Evolutionary conservation across 2,797 vertebrate genomes (phyloP).

Genomic region (Siniperca scherzeri): DNA sequence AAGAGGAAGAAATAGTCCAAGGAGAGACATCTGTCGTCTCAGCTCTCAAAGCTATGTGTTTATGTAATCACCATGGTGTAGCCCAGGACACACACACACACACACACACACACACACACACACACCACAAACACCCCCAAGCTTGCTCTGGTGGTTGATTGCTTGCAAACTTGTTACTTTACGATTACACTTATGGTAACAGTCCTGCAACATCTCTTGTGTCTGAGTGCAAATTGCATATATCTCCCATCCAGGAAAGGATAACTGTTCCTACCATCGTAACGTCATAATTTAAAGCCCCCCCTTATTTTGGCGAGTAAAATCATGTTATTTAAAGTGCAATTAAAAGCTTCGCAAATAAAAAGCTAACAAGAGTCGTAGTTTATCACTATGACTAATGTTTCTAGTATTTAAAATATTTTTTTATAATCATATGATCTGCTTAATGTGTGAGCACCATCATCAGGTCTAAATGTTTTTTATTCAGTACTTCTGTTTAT

Average conservation of each 20-base stretch:
- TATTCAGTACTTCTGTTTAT: too few species aligned
- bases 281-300: too few species aligned
- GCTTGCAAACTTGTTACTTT: slow-evolving; percentile 24
- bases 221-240: slow-evolving; percentile 9
- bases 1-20: slow-evolving; percentile 80
- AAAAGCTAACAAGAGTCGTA: too few species aligned
- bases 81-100: slow-evolving; percentile 13
- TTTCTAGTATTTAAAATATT: too few species aligned
- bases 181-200: slow-evolving; percentile 12
- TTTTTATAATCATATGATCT: too few species aligned
- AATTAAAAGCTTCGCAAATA: too few species aligned
- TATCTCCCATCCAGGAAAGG: background rate
- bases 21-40: slow-evolving; percentile 80
- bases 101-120: slow-evolving; percentile 11
- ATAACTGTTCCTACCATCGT: background rate
- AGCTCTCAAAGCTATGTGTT: slow-evolving; percentile 72
- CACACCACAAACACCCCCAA: background rate
- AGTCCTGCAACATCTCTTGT: background rate
- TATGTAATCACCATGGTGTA: slow-evolving; percentile 78
- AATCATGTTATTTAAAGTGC: too few species aligned
- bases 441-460: too few species aligned
- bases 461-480: too few species aligned
- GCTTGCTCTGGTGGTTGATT: slow-evolving; percentile 39
- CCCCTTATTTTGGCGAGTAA: too few species aligned
- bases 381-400: too few species aligned